Evolutionary conservation across 2,888 invertebrate genomes (phyloP).

Genomic region (Cosmorhoe ocellata): DNA sequence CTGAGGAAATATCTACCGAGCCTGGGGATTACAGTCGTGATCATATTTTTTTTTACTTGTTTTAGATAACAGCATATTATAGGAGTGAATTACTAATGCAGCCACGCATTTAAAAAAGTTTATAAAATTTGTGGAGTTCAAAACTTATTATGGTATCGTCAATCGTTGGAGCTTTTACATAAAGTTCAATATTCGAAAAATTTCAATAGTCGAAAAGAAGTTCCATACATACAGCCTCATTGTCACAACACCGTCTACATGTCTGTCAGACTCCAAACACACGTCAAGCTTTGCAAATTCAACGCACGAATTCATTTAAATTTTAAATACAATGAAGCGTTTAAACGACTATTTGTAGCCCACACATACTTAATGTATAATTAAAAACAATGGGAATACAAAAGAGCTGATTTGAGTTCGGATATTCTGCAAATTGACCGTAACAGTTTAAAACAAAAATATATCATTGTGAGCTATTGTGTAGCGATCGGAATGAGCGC

Average conservation of each 20-base stretch:
- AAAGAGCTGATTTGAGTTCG: slow-evolving; percentile 42
- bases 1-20: too few species aligned
- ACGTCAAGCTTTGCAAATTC: slow-evolving; percentile 34
- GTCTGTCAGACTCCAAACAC: slow-evolving; percentile 29
- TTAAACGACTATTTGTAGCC: slow-evolving; percentile 40
- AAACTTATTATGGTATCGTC: too few species aligned
- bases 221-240: too few species aligned
- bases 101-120: too few species aligned
- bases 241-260: slow-evolving; percentile 24
- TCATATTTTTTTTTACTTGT: too few species aligned
- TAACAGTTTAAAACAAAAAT: slow-evolving; percentile 56
- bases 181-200: too few species aligned
- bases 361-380: slow-evolving; percentile 37
- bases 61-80: too few species aligned
- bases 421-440: slow-evolving; percentile 45
- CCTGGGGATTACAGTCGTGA: too few species aligned
- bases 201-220: too few species aligned
- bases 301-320: slow-evolving; percentile 43
- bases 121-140: too few species aligned
- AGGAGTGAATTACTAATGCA: too few species aligned
- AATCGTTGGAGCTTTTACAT: too few species aligned
- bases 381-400: slow-evolving; percentile 48
- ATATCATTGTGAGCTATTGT: slow-evolving; percentile 53
- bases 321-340: slow-evolving; percentile 43
- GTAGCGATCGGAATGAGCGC: slow-evolving; percentile 52